Evolutionary conservation across 2,888 invertebrate species (phyloP).

Genomic region (Meiosimyza platycephala): DNA sequence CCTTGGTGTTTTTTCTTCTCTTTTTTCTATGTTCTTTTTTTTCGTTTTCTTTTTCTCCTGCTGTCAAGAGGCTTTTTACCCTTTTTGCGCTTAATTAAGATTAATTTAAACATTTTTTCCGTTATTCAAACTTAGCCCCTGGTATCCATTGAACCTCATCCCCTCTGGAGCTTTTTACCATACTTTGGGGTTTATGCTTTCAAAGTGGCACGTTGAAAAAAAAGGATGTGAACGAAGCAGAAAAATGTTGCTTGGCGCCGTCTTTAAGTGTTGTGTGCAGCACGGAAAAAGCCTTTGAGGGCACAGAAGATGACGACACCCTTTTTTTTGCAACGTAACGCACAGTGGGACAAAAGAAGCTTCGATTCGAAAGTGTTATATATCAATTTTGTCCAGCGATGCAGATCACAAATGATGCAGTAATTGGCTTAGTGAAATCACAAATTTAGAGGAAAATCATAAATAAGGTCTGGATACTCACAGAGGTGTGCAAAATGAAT

Average conservation of each 20-base stretch:
- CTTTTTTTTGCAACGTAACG: not conserved
- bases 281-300: not conserved
- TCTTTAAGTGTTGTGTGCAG: constrained; percentile 4
- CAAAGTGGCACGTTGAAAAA: not conserved
- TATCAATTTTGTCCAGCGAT: no score
- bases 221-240: not conserved
- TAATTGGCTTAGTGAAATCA: no score
- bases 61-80: constrained; percentile 36
- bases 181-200: not conserved
- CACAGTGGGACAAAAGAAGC: no score
- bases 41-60: not conserved
- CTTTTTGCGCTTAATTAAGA: constrained; percentile 50
- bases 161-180: not conserved
- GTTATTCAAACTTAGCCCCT: not conserved
- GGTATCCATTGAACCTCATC: not conserved
- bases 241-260: not conserved
- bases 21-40: not conserved
- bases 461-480: no score
- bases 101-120: constrained; percentile 46
- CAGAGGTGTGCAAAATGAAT: no score
- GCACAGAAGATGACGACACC: not conserved
- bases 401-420: no score
- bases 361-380: no score
- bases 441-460: no score
- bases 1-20: not conserved